Percentiles rank a stretch among this genome's conserved stretches.
phyloP scores from a whole-genome alignment of 23 tunicate genomes.

The Halocynthia roretzi region DNA sequence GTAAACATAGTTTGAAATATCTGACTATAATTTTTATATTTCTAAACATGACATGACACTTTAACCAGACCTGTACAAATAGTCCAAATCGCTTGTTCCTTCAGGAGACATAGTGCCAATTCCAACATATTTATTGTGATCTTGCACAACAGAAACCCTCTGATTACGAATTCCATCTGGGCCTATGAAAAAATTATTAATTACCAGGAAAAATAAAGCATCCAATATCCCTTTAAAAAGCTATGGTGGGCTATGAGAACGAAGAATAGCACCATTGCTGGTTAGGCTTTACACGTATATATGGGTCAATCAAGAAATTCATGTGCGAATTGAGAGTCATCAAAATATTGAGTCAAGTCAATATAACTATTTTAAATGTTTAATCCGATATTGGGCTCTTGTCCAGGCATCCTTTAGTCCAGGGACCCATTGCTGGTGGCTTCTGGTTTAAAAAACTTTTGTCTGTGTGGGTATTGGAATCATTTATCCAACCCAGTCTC shows the following conservation, averaged over 20 bases:
- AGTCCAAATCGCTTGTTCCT: conserved; percentile 53
- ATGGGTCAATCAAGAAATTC: too few relatives aligned
- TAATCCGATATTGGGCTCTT: background rate
- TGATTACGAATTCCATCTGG: conserved; percentile 60
- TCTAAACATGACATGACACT: background rate
- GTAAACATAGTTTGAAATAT: conserved; percentile 6
- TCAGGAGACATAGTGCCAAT: conserved; percentile 70
- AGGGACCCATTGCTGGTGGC: too few relatives aligned
- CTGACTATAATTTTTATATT: background rate
- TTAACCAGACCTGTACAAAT: conserved; percentile 40
- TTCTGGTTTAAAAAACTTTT: too few relatives aligned
- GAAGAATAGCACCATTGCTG: too few relatives aligned
- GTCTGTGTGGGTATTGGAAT: too few relatives aligned
- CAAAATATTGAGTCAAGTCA: background rate
- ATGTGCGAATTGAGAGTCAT: background rate
- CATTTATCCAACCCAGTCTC: too few relatives aligned
- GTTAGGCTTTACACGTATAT: too few relatives aligned
- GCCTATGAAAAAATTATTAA: conserved; percentile 9
- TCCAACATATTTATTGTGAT: conserved; percentile 51
- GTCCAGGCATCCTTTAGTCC: too few relatives aligned
- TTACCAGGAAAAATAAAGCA: too few relatives aligned
- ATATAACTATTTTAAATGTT: background rate
- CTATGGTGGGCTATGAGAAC: too few relatives aligned
- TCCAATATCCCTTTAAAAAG: too few relatives aligned
- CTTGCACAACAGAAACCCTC: conserved; percentile 16